Evolutionary conservation across 1,140 invertebrate genomes (phyloP).

Genomic region (Chymomyza costata): DNA sequence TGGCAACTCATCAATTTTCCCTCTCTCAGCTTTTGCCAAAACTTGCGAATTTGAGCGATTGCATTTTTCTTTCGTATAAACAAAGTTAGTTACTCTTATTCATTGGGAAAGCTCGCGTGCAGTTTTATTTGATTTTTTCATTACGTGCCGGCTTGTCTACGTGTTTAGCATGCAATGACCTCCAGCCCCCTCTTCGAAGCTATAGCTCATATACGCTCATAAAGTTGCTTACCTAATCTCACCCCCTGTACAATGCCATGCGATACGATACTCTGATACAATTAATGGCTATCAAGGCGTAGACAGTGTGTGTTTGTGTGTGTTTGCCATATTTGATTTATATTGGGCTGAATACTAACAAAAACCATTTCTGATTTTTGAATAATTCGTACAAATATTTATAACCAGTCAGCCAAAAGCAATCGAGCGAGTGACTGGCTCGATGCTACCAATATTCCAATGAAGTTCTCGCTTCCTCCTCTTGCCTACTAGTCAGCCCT

Average conservation of each 20-base stretch:
- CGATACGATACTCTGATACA: constrained; percentile 44
- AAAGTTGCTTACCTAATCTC: too few species aligned
- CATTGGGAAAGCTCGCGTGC: constrained; percentile 59
- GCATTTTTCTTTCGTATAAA: too few species aligned
- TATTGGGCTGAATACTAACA: constrained; percentile 48
- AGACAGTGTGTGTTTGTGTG: too few species aligned
- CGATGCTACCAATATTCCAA: too few species aligned
- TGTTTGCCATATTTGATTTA: constrained; percentile 56
- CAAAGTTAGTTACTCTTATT: too few species aligned
- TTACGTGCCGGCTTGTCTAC: constrained; percentile 34
- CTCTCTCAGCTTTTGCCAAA: too few species aligned
- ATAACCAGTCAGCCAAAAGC: too few species aligned
- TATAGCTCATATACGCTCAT: too few species aligned
- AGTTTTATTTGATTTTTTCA: constrained; percentile 63
- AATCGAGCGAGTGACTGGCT: constrained; percentile 17
- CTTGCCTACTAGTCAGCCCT: constrained; percentile 5
- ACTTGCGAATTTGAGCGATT: too few species aligned
- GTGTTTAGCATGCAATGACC: constrained; percentile 46
- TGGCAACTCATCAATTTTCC: too few species aligned
- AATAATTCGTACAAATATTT: constrained; percentile 68
- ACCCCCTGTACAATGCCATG: too few species aligned
- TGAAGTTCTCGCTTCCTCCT: neutral
- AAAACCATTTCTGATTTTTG: constrained; percentile 56
- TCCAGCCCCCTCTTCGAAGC: too few species aligned
- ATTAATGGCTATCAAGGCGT: constrained; percentile 49